phyloP scores from a whole-genome alignment of 2,113 vertebrate species.

The Crypturellus undulatus region DNA sequence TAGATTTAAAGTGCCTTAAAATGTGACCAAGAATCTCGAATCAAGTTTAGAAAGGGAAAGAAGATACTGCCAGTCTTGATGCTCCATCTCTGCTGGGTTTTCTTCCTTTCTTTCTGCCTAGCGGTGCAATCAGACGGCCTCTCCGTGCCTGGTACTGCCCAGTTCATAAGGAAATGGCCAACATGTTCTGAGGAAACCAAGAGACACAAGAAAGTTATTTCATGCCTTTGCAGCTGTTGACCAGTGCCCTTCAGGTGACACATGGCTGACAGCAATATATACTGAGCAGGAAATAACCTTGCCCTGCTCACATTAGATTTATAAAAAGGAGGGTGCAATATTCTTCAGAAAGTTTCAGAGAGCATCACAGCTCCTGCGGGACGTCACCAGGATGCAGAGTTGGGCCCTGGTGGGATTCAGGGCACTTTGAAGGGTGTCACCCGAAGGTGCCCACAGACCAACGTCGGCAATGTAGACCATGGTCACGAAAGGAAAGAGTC shows the following conservation, averaged over 20 bases:
- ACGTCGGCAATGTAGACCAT: rapidly evolving
- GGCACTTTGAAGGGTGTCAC: neutral
- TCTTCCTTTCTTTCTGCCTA: neutral
- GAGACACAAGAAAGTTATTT: rapidly evolving
- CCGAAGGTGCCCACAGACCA: rapidly evolving
- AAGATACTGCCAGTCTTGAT: neutral
- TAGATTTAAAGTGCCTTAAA: neutral
- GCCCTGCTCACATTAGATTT: rapidly evolving
- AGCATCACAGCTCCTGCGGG: neutral
- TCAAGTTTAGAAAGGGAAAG: neutral
- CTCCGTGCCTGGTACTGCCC: rapidly evolving
- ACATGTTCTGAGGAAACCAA: slow-evolving; percentile 6
- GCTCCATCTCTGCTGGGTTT: neutral
- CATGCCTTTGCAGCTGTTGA: rapidly evolving
- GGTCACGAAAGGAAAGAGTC: too few species aligned
- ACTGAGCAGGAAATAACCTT: neutral
- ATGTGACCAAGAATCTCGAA: neutral
- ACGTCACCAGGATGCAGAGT: neutral
- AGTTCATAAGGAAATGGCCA: neutral
- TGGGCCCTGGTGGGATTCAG: neutral
- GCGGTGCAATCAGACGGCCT: neutral
- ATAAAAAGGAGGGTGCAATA: rapidly evolving
- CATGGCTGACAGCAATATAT: neutral
- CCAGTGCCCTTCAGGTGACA: neutral
- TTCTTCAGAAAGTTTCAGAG: neutral